Evolutionary conservation across 2,113 vertebrate genomes (phyloP).

Genomic region (Dasyprocta punctata): DNA sequence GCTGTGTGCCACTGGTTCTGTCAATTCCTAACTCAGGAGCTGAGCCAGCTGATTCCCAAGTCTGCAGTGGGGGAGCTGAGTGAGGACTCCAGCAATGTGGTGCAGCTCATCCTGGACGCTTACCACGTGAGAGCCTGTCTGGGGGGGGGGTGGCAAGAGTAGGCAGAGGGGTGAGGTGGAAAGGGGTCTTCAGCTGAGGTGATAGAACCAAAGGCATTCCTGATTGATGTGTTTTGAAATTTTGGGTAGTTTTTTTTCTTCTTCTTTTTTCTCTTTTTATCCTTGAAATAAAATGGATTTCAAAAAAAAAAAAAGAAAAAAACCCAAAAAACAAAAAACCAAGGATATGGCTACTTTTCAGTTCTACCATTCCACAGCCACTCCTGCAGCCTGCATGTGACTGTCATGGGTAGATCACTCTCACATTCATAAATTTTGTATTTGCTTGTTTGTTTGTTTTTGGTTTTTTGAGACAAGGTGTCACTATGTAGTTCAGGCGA

Average conservation of each 20-base stretch:
- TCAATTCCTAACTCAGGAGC: constrained; percentile 79
- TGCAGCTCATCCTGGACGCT: constrained; percentile 89
- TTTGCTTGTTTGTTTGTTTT: not conserved
- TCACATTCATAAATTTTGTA: not conserved
- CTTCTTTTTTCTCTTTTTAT: too few relatives aligned
- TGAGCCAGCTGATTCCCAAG: constrained; percentile 89
- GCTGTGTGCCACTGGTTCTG: not conserved
- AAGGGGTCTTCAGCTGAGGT: too few relatives aligned
- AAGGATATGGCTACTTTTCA: not conserved
- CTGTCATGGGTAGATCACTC: not conserved
- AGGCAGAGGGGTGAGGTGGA: not conserved
- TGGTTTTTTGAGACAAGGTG: not conserved
- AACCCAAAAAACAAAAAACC: too few relatives aligned
- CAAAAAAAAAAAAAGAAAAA: too few relatives aligned
- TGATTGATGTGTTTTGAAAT: too few relatives aligned
- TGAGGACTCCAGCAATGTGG: constrained; percentile 90
- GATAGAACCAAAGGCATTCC: not conserved
- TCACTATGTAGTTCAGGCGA: not conserved
- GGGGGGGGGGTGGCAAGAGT: not conserved
- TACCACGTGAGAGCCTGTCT: constrained; percentile 84
- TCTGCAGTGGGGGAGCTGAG: constrained; percentile 88
- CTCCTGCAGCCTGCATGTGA: not conserved
- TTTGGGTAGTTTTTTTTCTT: too few relatives aligned
- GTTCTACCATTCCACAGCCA: not conserved
- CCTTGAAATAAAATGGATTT: too few relatives aligned